Evolutionary conservation across 1,140 invertebrate species (phyloP).

Genomic region (Spodoptera frugiperda): DNA sequence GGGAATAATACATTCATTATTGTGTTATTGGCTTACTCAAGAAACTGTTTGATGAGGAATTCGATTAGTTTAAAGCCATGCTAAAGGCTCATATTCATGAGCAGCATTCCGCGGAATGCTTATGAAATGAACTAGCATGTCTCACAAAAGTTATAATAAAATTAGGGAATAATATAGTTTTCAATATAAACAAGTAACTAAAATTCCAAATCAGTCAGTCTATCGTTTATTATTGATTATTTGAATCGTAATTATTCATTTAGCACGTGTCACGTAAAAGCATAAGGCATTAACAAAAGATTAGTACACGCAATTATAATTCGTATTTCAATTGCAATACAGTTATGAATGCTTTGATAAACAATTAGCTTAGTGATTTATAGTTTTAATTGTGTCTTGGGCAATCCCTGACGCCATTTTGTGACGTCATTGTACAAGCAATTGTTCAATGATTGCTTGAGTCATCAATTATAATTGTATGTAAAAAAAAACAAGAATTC

Average conservation of each 20-base stretch:
- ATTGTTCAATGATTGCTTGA: slow-evolving; percentile 19
- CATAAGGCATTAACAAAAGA: not conserved
- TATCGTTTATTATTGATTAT: not conserved
- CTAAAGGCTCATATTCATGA: too few relatives aligned
- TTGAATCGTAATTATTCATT: slow-evolving; percentile 12
- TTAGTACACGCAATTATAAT: not conserved
- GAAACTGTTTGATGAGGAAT: too few relatives aligned
- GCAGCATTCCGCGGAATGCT: too few relatives aligned
- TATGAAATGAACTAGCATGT: too few relatives aligned
- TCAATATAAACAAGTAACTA: too few relatives aligned
- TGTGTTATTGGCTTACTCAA: too few relatives aligned
- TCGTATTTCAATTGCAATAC: not conserved
- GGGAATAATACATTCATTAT: too few relatives aligned
- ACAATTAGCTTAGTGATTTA: not conserved
- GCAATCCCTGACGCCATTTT: slow-evolving; percentile 22
- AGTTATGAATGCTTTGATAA: not conserved
- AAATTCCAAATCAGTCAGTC: not conserved
- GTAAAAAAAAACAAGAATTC: slow-evolving; percentile 1
- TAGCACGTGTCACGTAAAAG: not conserved
- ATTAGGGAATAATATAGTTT: too few relatives aligned
- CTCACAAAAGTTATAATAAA: too few relatives aligned
- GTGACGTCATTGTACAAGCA: slow-evolving; percentile 11
- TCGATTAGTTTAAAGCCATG: too few relatives aligned
- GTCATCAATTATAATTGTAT: slow-evolving; percentile 8
- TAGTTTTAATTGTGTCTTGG: slow-evolving; percentile 25